Evolutionary conservation across 23 tunicate genomes (phyloP).

Genomic region (Trididemnum nubilum): DNA sequence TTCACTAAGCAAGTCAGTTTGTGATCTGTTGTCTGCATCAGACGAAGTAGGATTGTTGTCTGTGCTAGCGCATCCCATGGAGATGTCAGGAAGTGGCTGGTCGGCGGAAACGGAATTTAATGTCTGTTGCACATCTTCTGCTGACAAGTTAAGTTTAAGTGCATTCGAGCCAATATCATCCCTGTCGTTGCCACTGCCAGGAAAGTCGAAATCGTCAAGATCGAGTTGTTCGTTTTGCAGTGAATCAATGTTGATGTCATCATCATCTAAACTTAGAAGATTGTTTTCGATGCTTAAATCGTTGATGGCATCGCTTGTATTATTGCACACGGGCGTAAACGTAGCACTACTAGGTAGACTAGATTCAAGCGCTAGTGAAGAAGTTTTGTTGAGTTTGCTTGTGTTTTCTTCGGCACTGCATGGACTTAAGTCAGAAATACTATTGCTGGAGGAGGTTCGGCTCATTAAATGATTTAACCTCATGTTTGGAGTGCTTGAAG

Average conservation of each 20-base stretch:
- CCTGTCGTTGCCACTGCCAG: conserved; percentile 25
- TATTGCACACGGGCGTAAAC: conserved; percentile 14
- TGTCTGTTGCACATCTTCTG: conserved; percentile 53
- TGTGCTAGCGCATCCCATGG: background rate
- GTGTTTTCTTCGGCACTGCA: conserved; percentile 65
- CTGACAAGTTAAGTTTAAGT: conserved; percentile 53
- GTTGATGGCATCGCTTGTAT: background rate
- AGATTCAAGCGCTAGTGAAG: conserved; percentile 6
- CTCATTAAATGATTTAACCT: conserved; percentile 30
- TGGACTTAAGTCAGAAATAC: conserved; percentile 73
- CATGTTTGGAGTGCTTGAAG: background rate
- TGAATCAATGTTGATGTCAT: conserved; percentile 32
- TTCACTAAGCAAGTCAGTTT: background rate
- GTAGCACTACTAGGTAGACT: conserved; percentile 5
- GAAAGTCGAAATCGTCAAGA: conserved; percentile 34
- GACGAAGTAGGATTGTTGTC: background rate
- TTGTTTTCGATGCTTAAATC: conserved; percentile 35
- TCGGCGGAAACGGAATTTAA: conserved; percentile 65
- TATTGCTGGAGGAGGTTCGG: conserved; percentile 77
- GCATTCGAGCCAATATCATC: conserved; percentile 54
- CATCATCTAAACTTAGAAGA: conserved; percentile 16
- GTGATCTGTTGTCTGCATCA: background rate
- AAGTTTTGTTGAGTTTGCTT: background rate
- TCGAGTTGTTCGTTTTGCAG: conserved; percentile 36
- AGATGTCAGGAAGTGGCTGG: conserved; percentile 25